Percentiles rank a stretch among this genome's conserved stretches.
Evolutionary conservation across 2,797 vertebrate species (phyloP).

Genomic region (Thunnus albacares): DNA sequence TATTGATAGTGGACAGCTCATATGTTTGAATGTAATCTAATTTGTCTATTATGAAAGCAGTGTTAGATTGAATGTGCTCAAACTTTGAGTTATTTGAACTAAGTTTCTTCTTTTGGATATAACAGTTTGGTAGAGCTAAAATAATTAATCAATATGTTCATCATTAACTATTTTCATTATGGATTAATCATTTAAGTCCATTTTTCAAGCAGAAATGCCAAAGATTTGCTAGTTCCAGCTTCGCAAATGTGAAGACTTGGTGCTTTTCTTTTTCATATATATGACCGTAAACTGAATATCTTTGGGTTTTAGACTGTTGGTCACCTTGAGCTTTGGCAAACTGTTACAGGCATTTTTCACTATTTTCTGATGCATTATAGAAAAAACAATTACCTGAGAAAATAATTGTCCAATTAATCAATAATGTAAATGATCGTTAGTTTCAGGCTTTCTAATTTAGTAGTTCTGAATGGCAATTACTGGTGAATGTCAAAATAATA

Average conservation of each 20-base stretch:
- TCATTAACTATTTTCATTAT: neutral
- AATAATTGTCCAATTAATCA: neutral
- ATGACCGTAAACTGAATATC: no score
- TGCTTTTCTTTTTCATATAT: no score
- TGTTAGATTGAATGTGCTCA: slow-evolving; percentile 9
- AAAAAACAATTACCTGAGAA: no score
- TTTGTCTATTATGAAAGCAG: slow-evolving; percentile 27
- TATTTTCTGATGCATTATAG: neutral
- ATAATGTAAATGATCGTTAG: neutral
- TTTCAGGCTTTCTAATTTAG: neutral
- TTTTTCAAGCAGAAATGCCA: neutral
- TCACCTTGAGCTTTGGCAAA: neutral
- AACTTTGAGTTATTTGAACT: neutral
- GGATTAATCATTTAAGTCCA: neutral
- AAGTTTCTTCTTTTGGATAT: neutral
- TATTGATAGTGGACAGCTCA: slow-evolving; percentile 43
- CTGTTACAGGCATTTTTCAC: neutral
- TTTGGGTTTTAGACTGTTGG: neutral
- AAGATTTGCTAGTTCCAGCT: neutral
- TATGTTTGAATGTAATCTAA: slow-evolving; percentile 43
- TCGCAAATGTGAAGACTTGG: no score
- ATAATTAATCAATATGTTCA: neutral
- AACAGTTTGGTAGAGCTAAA: neutral
- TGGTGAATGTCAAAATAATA: no score
- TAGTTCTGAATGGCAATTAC: neutral